Percentiles rank a stretch among this genome's conserved stretches.
These are phyloP conservation scores for Glaucomys volans DNA, from an alignment of 2,113 vertebrate genomes.

Conservation along the genomic window DNA sequence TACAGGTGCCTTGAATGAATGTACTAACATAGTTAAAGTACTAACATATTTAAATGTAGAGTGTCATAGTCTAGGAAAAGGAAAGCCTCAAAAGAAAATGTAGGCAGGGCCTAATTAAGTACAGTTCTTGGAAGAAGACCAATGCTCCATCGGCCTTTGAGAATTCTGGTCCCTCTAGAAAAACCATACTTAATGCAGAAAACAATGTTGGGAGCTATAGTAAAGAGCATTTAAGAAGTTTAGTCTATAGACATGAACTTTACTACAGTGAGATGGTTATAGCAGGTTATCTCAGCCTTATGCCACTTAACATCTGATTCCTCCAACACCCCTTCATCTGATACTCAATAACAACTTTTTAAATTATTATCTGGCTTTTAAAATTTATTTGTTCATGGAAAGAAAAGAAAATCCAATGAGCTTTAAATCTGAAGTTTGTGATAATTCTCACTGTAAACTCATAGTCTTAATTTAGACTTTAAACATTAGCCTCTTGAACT, in stretches of 20 bases:
- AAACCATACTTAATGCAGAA: background rate
- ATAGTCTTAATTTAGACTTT: constrained; percentile 6
- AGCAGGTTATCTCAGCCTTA: background rate
- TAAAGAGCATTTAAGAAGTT: constrained; percentile 16
- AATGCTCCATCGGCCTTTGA: background rate
- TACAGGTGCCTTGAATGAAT: background rate
- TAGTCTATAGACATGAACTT: background rate
- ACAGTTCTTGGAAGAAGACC: background rate
- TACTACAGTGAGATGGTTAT: background rate
- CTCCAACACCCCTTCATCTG: background rate
- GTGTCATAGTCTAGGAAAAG: background rate
- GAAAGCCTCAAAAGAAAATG: background rate
- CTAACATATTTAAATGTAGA: background rate
- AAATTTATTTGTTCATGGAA: constrained; percentile 8
- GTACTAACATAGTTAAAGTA: background rate
- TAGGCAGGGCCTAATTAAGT: background rate
- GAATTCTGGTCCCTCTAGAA: background rate
- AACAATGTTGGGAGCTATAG: background rate
- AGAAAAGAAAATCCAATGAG: constrained; percentile 44
- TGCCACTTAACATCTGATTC: background rate
- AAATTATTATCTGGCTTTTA: background rate
- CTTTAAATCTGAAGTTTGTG: background rate
- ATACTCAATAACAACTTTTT: background rate
- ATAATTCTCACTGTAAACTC: constrained; percentile 47
- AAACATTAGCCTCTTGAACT: background rate